These are phyloP conservation scores for Dasypus novemcinctus DNA, from an alignment of 2,113 vertebrate genomes.

Conservation along the genomic window DNA sequence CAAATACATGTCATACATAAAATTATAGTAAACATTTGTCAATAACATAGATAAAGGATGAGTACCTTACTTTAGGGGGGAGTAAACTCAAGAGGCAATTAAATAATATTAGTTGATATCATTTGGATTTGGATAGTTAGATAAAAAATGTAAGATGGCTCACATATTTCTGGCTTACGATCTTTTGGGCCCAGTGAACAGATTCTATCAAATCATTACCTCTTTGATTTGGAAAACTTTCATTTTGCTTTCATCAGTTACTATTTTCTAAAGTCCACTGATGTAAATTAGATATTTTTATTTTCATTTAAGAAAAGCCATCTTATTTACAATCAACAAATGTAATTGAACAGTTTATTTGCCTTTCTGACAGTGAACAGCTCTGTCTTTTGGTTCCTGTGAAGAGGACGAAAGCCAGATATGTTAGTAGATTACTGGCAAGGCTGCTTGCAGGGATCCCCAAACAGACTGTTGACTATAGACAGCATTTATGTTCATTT, in stretches of 20 bases:
- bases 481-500: background rate
- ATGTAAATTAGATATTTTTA: background rate
- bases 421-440: background rate
- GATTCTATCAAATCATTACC: background rate
- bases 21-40: background rate
- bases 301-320: background rate
- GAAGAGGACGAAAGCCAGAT: background rate
- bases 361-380: background rate
- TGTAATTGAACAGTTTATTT: background rate
- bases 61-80: background rate
- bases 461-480: background rate
- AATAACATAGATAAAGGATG: background rate
- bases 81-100: background rate
- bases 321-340: background rate
- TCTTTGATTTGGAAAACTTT: background rate
- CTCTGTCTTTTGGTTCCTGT: accelerated
- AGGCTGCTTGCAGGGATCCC: background rate
- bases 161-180: background rate
- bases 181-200: background rate
- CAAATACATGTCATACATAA: background rate
- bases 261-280: background rate
- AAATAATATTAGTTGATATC: background rate
- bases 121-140: background rate
- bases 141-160: background rate
- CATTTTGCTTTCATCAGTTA: background rate